These are phyloP conservation scores for Malurus splendens DNA, from an alignment of 2,797 vertebrate genomes.

Conservation along the genomic window DNA sequence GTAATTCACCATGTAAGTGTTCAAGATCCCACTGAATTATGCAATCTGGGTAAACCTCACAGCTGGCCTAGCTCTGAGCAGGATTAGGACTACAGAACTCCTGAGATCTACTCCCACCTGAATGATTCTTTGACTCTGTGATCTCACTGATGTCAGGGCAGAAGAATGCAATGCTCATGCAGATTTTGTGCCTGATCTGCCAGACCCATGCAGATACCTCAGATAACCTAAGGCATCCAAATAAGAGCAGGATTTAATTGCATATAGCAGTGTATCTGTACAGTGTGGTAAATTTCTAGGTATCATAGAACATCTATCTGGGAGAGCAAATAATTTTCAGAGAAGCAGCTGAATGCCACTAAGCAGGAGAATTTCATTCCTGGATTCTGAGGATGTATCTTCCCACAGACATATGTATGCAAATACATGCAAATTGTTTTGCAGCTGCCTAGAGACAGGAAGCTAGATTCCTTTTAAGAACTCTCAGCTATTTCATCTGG, in stretches of 20 bases:
- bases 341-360: neutral
- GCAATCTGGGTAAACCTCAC: neutral
- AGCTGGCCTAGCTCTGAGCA: neutral
- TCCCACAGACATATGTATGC: neutral
- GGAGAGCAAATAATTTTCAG: neutral
- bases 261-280: neutral
- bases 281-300: neutral
- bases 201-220: neutral
- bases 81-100: neutral
- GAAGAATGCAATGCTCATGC: fast-evolving
- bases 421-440: neutral
- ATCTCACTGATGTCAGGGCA: neutral
- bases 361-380: neutral
- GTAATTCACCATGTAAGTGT: neutral
- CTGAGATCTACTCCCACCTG: neutral
- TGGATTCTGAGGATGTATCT: neutral
- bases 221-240: neutral
- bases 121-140: neutral
- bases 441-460: neutral
- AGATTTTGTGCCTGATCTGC: neutral
- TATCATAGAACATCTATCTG: neutral
- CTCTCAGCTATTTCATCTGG: neutral
- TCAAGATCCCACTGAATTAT: neutral
- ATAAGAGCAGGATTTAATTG: neutral
- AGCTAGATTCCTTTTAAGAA: neutral